Conservation (phyloP, 2,888 invertebrate genomes). For the Sminthurides aquaticus region DNA sequence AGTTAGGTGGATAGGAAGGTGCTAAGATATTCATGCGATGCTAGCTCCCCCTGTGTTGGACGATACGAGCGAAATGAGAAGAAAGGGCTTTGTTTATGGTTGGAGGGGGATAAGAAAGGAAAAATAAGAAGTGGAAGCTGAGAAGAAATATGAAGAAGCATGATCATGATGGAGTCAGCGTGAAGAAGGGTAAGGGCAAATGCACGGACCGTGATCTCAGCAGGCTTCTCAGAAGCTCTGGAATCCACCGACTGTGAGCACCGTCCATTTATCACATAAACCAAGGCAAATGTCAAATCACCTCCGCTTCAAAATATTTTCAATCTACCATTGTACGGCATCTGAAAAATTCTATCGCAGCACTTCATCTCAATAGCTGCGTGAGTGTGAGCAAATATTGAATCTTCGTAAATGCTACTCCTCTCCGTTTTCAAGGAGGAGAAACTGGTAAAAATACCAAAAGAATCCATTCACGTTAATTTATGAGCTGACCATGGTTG, state of each 20-base stretch:
- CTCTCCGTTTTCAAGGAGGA: background rate
- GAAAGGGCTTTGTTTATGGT: too few relatives aligned
- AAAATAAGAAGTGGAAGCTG: too few relatives aligned
- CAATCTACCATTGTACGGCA: constrained; percentile 12
- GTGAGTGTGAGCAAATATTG: constrained; percentile 27
- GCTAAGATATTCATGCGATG: too few relatives aligned
- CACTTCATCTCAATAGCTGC: constrained; percentile 17
- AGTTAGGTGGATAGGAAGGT: too few relatives aligned
- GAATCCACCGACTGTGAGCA: constrained; percentile 26
- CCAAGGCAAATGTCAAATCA: constrained; percentile 28
- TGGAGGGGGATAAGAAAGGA: too few relatives aligned
- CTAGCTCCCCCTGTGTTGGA: too few relatives aligned
- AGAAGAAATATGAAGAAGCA: too few relatives aligned
- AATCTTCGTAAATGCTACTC: constrained; percentile 17
- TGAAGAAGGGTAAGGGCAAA: too few relatives aligned
- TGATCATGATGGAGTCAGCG: too few relatives aligned
- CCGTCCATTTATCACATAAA: constrained; percentile 30
- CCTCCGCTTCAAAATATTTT: constrained; percentile 29
- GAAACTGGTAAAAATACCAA: background rate
- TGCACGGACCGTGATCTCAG: constrained; percentile 20
- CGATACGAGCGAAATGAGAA: too few relatives aligned
- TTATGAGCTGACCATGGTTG: too few relatives aligned
- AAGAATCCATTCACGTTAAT: background rate
- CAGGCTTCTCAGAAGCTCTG: constrained; percentile 23
- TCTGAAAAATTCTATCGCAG: constrained; percentile 21